These are phyloP conservation scores for Balanococcus diminutus DNA, from an alignment of 2,888 invertebrate genomes.

Conservation along the genomic window DNA sequence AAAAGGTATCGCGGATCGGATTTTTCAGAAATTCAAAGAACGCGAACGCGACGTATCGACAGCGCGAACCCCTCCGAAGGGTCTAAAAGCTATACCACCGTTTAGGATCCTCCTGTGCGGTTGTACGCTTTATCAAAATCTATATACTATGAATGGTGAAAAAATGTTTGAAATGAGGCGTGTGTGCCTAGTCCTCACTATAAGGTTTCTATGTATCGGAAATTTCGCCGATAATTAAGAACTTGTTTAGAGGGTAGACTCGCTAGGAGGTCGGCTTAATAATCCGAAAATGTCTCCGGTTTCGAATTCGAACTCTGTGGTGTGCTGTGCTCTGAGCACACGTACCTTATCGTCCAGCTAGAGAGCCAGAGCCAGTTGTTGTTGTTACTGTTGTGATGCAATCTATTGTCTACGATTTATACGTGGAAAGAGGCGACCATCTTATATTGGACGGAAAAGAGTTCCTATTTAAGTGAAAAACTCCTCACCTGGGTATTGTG, in stretches of 20 bases:
- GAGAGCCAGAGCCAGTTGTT: background rate
- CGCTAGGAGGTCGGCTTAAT: background rate
- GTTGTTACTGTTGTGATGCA: slow-evolving; percentile 20
- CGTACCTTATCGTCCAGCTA: background rate
- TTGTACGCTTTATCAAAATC: background rate
- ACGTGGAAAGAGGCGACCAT: background rate
- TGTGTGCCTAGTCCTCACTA: too few relatives aligned
- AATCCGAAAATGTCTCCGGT: background rate
- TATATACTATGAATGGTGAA: background rate
- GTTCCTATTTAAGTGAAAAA: background rate
- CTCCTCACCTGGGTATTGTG: background rate
- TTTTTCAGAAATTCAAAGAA: background rate
- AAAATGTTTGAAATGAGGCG: slow-evolving; percentile 3
- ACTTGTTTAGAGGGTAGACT: slow-evolving; percentile 11
- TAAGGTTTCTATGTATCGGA: background rate
- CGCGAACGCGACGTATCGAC: too few relatives aligned
- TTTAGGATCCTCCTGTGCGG: background rate
- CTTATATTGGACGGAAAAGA: background rate
- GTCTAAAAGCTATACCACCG: background rate
- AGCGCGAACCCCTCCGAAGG: background rate
- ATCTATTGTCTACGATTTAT: background rate
- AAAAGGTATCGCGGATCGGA: background rate
- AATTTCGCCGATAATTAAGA: background rate
- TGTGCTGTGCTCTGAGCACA: too few relatives aligned
- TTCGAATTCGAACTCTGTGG: background rate